A percentile compares a stretch with the other conserved stretches of the same genome.
phyloP scores from a whole-genome alignment of 2,797 vertebrate species.

The Periparus ater region DNA sequence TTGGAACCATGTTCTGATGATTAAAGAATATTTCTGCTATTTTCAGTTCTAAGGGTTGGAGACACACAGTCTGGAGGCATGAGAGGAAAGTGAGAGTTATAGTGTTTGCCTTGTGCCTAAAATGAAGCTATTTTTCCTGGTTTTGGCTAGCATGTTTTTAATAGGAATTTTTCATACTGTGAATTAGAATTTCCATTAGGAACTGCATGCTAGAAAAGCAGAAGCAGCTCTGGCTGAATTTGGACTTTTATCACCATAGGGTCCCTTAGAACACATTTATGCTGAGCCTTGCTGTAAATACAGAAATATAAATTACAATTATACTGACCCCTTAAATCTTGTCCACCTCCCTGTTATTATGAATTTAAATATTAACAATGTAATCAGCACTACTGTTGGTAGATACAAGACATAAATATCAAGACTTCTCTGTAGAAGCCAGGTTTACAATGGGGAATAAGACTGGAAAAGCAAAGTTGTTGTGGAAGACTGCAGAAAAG shows the following conservation, averaged over 20 bases:
- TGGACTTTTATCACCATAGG: background rate
- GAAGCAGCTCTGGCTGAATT: background rate
- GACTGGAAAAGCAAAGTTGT: background rate
- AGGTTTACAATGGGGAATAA: background rate
- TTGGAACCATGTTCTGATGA: slow-evolving; percentile 21
- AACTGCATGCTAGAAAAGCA: background rate
- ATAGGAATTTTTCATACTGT: slow-evolving; percentile 6
- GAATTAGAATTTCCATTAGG: slow-evolving; percentile 12
- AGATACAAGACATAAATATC: background rate
- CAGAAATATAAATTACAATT: background rate
- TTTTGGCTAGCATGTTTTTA: slow-evolving; percentile 23
- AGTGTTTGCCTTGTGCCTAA: background rate
- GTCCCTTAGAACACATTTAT: background rate
- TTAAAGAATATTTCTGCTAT: slow-evolving; percentile 27
- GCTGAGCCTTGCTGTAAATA: background rate
- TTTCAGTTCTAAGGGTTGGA: background rate
- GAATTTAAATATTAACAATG: background rate
- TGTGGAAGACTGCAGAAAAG: background rate
- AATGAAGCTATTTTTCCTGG: slow-evolving; percentile 20
- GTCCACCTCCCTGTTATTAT: background rate
- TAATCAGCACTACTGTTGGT: background rate
- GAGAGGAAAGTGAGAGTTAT: background rate
- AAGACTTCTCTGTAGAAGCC: background rate
- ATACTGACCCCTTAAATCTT: background rate
- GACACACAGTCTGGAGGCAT: background rate